These are phyloP conservation scores for Gephyroberyx darwinii DNA, from an alignment of 2,797 vertebrate genomes.

Conservation along the genomic window DNA sequence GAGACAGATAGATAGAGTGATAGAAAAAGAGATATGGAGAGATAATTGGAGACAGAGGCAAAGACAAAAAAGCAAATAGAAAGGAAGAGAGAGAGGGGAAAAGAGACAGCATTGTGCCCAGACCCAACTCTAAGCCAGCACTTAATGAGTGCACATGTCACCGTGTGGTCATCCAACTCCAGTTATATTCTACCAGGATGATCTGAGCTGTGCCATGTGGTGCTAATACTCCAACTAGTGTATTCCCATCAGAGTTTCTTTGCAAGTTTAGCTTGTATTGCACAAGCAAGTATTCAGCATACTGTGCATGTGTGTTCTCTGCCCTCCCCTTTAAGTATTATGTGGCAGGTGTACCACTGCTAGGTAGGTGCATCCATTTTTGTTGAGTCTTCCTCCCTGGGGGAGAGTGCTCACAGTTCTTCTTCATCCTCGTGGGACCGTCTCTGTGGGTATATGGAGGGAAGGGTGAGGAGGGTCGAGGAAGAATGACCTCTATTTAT, in stretches of 20 bases:
- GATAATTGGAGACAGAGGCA: slow-evolving; percentile 25
- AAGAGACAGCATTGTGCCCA: slow-evolving; percentile 18
- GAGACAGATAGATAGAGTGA: slow-evolving; percentile 30
- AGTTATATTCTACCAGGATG: slow-evolving; percentile 48
- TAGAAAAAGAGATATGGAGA: not conserved
- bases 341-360: slow-evolving; percentile 68
- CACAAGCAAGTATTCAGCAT: slow-evolving; percentile 39
- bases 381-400: slow-evolving; percentile 54
- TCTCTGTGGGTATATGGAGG: slow-evolving; percentile 57
- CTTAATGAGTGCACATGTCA: slow-evolving; percentile 52
- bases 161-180: slow-evolving; percentile 50
- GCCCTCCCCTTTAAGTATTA: slow-evolving; percentile 61
- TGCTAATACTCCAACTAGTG: slow-evolving; percentile 46
- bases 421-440: slow-evolving; percentile 64
- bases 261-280: slow-evolving; percentile 38
- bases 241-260: slow-evolving; percentile 69
- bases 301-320: slow-evolving; percentile 61
- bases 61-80: slow-evolving; percentile 12
- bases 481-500: slow-evolving; percentile 75
- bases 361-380: slow-evolving; percentile 55
- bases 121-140: slow-evolving; percentile 32
- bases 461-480: slow-evolving; percentile 28
- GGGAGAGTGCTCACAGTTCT: slow-evolving; percentile 62
- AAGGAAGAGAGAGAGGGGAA: slow-evolving; percentile 21
- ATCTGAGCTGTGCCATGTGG: slow-evolving; percentile 51